These are phyloP conservation scores for Tipula vernalis DNA, from an alignment of 2,888 invertebrate genomes.

Conservation along the genomic window DNA sequence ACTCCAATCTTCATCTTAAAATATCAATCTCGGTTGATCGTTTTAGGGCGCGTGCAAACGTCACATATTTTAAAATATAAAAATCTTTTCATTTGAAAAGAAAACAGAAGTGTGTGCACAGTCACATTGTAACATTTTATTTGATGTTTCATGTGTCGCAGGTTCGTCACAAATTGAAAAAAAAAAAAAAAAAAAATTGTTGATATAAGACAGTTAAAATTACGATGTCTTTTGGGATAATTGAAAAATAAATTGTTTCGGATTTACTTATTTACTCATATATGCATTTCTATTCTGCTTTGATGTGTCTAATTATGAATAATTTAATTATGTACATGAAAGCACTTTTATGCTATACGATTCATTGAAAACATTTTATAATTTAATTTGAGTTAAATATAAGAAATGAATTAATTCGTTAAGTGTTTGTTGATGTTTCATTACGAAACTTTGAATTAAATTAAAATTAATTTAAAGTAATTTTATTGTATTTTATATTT, in stretches of 20 bases:
- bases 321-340: neutral
- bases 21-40: neutral
- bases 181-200: too few relatives aligned
- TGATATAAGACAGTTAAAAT: neutral
- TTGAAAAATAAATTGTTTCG: neutral
- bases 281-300: neutral
- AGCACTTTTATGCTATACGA: neutral
- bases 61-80: neutral
- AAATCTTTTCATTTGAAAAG: neutral
- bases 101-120: neutral
- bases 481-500: neutral
- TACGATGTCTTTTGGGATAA: neutral
- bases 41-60: neutral
- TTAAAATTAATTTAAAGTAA: neutral
- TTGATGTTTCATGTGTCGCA: neutral
- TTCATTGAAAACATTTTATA: neutral
- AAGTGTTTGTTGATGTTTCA: neutral
- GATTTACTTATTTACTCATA: neutral
- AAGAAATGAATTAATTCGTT: neutral
- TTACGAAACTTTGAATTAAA: neutral
- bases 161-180: neutral
- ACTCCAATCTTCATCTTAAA: neutral
- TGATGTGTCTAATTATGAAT: neutral
- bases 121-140: neutral
- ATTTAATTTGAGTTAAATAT: neutral